A percentile compares a stretch with the other conserved stretches of the same genome.
phyloP scores from a whole-genome alignment of 2,888 invertebrate genomes.

The Volucella inanis region DNA sequence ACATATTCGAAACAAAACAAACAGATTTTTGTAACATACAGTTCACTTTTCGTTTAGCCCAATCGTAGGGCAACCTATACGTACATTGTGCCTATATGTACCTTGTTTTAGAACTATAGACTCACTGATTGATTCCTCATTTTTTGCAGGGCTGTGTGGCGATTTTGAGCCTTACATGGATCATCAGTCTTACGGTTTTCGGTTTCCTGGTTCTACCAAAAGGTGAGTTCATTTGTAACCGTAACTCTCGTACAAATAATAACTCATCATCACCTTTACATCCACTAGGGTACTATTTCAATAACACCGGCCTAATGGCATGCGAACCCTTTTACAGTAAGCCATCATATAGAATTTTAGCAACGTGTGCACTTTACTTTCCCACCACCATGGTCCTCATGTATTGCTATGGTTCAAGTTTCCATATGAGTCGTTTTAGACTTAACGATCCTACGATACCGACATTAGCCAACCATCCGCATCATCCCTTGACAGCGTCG shows the following conservation, averaged over 20 bases:
- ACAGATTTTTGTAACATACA: too few species aligned
- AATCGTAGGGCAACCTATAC: too few species aligned
- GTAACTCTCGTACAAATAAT: slow-evolving; percentile 40
- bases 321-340: slow-evolving; percentile 94
- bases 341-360: slow-evolving; percentile 88
- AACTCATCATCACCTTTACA: slow-evolving; percentile 37
- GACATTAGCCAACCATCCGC: slow-evolving; percentile 82
- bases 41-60: too few species aligned
- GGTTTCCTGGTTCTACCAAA: slow-evolving; percentile 92
- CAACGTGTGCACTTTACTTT: slow-evolving; percentile 94
- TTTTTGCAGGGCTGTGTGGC: slow-evolving; percentile 90
- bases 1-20: too few species aligned
- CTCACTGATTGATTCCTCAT: slow-evolving; percentile 37
- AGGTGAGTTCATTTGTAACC: slow-evolving; percentile 82
- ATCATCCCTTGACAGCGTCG: slow-evolving; percentile 78
- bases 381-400: slow-evolving; percentile 95
- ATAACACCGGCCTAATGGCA: slow-evolving; percentile 92
- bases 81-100: too few species aligned
- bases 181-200: slow-evolving; percentile 92
- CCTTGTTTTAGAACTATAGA: too few species aligned
- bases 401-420: slow-evolving; percentile 95
- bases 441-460: slow-evolving; percentile 83
- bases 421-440: slow-evolving; percentile 92
- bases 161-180: slow-evolving; percentile 93
- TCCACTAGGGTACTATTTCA: slow-evolving; percentile 90